Conservation (phyloP, 2,797 vertebrate genomes). For the Lagorchestes hirsutus region DNA sequence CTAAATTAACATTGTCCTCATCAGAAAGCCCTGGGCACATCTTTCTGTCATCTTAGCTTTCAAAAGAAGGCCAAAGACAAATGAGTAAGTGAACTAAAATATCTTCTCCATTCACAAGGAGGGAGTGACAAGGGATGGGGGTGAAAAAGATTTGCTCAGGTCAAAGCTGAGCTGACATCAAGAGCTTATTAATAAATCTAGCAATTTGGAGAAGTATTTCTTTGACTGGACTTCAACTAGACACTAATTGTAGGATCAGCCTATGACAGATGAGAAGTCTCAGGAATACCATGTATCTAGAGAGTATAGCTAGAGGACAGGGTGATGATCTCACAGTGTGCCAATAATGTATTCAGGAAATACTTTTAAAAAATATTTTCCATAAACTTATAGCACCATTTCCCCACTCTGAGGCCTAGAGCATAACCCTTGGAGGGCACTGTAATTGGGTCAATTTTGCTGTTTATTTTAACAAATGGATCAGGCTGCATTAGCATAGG, state of each 20-base stretch:
- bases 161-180: slow-evolving; percentile 80
- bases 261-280: slow-evolving; percentile 73
- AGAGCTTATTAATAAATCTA: slow-evolving; percentile 85
- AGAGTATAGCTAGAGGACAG: slow-evolving; percentile 70
- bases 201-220: slow-evolving; percentile 82
- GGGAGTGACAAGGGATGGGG: slow-evolving; percentile 22
- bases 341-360: slow-evolving; percentile 50
- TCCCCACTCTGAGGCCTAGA: slow-evolving; percentile 43
- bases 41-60: slow-evolving; percentile 81
- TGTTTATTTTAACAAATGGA: slow-evolving; percentile 89
- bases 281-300: slow-evolving; percentile 59
- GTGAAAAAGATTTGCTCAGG: slow-evolving; percentile 68
- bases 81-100: slow-evolving; percentile 79
- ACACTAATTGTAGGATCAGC: slow-evolving; percentile 79
- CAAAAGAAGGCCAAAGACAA: slow-evolving; percentile 80
- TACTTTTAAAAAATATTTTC: slow-evolving; percentile 19
- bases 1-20: slow-evolving; percentile 76
- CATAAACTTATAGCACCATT: slow-evolving; percentile 37
- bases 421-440: slow-evolving; percentile 46
- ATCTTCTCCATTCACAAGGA: slow-evolving; percentile 75
- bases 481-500: slow-evolving; percentile 87
- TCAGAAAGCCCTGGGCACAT: slow-evolving; percentile 67
- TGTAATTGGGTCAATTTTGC: slow-evolving; percentile 87
- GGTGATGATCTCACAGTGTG: slow-evolving; percentile 43
- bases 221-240: slow-evolving; percentile 58